Conservation (phyloP, 2,797 vertebrate genomes). For the Holocentrus rufus region DNA sequence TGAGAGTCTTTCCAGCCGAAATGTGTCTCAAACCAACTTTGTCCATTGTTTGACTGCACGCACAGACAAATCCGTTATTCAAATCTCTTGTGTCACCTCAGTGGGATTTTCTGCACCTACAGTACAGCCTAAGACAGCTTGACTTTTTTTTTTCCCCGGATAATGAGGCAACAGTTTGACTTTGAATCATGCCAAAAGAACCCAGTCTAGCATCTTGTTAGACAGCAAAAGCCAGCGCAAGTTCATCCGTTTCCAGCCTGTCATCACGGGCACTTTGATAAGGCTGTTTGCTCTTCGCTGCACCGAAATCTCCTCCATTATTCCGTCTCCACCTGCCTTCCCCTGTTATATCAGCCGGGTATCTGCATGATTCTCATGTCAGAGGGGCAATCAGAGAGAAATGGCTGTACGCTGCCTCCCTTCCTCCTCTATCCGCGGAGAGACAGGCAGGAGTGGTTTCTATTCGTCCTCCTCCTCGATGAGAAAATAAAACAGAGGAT, state of each 20-base stretch:
- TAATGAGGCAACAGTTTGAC: constrained; percentile 14
- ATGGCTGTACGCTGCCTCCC: constrained; percentile 19
- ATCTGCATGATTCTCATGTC: constrained; percentile 56
- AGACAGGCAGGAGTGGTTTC: constrained; percentile 51
- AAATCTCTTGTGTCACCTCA: constrained; percentile 20
- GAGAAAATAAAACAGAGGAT: constrained; percentile 62
- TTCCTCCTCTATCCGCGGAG: constrained; percentile 37
- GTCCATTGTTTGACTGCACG: constrained; percentile 27
- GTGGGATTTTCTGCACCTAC: constrained; percentile 26
- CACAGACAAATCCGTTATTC: constrained; percentile 31
- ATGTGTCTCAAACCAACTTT: constrained; percentile 36
- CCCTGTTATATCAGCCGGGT: constrained; percentile 31
- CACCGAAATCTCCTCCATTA: constrained; percentile 29
- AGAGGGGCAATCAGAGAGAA: constrained; percentile 52
- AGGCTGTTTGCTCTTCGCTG: constrained; percentile 14
- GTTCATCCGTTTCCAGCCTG: constrained; percentile 30
- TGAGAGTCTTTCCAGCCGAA: constrained; percentile 45
- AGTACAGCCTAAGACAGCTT: not conserved
- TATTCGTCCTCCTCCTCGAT: constrained; percentile 41
- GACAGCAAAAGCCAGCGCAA: not conserved
- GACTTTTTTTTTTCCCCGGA: not conserved
- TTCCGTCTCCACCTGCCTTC: constrained; percentile 38
- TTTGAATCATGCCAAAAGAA: constrained; percentile 30
- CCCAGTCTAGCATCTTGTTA: constrained; percentile 5
- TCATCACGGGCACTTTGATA: constrained; percentile 45